These are phyloP conservation scores for Ammospiza caudacuta DNA, from an alignment of 2,113 vertebrate species.

Conservation along the genomic window DNA sequence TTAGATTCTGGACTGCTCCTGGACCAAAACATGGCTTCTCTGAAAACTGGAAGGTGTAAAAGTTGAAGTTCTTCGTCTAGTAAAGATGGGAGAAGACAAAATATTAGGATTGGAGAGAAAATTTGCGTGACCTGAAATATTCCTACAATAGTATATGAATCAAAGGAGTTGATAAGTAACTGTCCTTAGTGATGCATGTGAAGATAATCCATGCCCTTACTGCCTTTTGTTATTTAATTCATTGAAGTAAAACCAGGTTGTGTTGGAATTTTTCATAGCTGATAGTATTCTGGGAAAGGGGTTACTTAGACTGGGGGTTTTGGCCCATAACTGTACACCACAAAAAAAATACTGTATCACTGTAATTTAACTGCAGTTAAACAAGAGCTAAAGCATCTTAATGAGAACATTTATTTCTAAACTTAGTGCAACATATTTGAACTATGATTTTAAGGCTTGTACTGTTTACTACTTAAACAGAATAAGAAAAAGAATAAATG, in stretches of 20 bases:
- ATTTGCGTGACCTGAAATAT: neutral
- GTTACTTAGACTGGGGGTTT: neutral
- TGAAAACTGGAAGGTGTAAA: neutral
- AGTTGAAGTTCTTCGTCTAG: neutral
- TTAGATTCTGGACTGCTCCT: neutral
- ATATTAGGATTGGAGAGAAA: neutral
- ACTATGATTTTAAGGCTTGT: neutral
- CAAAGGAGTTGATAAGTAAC: neutral
- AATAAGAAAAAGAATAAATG: neutral
- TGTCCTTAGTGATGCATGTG: neutral
- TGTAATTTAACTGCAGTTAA: neutral
- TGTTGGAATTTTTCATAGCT: neutral
- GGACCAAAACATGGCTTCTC: neutral
- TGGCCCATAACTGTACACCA: neutral
- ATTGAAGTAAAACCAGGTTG: neutral
- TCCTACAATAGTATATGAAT: neutral
- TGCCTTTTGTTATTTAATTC: neutral
- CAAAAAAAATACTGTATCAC: neutral
- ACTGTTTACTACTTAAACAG: neutral
- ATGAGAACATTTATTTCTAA: neutral
- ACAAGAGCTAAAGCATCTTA: neutral
- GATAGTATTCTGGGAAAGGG: neutral
- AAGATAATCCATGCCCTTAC: neutral
- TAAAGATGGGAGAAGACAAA: neutral
- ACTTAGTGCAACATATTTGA: neutral